A percentile compares a stretch with the other conserved stretches of the same genome.
Conservation (phyloP, 2,797 vertebrate genomes). For the Austrolebias charrua region DNA sequence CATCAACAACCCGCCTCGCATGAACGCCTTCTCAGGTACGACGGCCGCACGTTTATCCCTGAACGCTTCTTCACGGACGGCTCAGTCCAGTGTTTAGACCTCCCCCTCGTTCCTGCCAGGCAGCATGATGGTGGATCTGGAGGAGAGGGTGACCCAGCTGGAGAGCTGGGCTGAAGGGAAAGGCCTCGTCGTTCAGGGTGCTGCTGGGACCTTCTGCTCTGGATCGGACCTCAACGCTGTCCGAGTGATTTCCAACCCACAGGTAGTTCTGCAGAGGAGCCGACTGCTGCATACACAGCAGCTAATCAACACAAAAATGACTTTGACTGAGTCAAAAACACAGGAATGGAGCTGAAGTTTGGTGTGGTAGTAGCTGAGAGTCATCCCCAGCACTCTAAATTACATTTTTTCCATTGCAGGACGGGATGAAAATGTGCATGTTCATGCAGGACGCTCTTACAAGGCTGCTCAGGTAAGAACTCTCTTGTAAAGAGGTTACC, state of each 20-base stretch:
- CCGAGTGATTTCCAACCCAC: constrained; percentile 81
- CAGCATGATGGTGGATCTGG: constrained; percentile 93
- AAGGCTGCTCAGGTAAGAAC: constrained; percentile 87
- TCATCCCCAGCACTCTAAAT: no score
- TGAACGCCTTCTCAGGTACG: constrained; percentile 95
- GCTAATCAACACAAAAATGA: no score
- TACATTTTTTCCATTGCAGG: constrained; percentile 75
- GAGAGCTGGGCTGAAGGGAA: constrained; percentile 92
- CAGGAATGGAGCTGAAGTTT: no score
- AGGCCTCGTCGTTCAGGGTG: constrained; percentile 88
- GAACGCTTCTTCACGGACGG: background rate
- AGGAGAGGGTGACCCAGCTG: constrained; percentile 86
- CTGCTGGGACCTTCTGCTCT: constrained; percentile 91
- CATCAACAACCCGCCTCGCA: constrained; percentile 87
- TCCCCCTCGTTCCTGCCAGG: constrained; percentile 72
- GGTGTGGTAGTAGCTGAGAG: no score
- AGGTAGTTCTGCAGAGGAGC: constrained; percentile 68
- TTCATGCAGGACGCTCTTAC: constrained; percentile 95
- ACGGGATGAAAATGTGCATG: constrained; percentile 93
- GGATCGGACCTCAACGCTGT: constrained; percentile 92
- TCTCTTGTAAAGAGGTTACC: background rate
- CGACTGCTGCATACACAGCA: no score
- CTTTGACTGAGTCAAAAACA: no score
- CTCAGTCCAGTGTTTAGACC: background rate
- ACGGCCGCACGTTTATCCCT: background rate